phyloP scores from a whole-genome alignment of 2,797 vertebrate species.

The Labeo calbasu region DNA sequence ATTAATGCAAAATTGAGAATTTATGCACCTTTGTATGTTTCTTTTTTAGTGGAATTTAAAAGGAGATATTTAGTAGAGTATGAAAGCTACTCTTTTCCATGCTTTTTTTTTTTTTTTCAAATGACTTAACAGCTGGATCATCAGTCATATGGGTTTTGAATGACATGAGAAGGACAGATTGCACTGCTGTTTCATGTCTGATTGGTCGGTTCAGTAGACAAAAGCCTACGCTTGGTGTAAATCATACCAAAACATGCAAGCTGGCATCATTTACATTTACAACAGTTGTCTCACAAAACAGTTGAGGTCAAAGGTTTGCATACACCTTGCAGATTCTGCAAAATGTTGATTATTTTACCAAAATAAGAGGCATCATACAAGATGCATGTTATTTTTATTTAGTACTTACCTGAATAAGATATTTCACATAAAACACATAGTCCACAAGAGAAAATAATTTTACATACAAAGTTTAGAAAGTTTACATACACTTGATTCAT shows the following conservation, averaged over 20 bases:
- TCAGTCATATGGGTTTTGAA: background rate
- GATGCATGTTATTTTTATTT: no score
- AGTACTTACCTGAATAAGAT: no score
- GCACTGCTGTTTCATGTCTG: background rate
- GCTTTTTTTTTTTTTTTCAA: background rate
- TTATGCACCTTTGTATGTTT: slow-evolving; percentile 10
- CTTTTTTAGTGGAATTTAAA: background rate
- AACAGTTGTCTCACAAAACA: background rate
- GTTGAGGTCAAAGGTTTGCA: no score
- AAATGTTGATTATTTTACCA: no score
- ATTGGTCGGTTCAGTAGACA: background rate
- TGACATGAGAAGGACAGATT: background rate
- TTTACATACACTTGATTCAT: no score
- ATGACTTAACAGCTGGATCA: background rate
- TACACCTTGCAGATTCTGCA: no score
- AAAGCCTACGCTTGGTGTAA: background rate
- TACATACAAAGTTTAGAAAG: no score
- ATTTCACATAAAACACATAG: no score
- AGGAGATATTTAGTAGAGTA: background rate
- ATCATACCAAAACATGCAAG: background rate
- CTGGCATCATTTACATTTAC: background rate
- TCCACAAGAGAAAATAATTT: no score
- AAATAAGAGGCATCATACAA: no score
- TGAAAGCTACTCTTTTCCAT: background rate
- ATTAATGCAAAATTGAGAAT: background rate